Evolutionary conservation across 2,113 vertebrate species (phyloP), one percentile per base, ranked within the genome.

Genomic region (Gambusia holbrooki): DNA sequence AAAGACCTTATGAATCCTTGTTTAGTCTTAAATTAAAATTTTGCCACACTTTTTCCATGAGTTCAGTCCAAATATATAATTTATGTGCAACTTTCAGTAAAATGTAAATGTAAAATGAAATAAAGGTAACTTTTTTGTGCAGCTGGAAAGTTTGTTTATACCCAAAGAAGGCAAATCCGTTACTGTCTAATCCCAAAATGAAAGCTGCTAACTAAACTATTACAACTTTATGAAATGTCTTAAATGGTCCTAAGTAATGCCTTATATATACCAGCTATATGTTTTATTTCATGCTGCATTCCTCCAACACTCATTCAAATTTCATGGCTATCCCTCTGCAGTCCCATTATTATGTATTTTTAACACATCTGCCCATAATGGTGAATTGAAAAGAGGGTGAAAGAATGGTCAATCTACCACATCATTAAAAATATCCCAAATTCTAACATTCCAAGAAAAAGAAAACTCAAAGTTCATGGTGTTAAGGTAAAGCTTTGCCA

Each of bases 311-410:
- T 92, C 84, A 93, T 93, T 84, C 73, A 93, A 84, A 89, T 94
- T 92, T 91, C 84, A 93, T 89, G 88, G 80, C 84, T 78, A 84
- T 90, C 77, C 90, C 88, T 88, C 90, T 71, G 89, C 87, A 90
- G 81, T 87, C 80, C 86, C 80, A 91, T 92, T 90, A 89, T 91
- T 89, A 91, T 91, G 87, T 90, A 87, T 93, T 92, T 93, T 91
- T 84, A 77, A 88, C 81, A 94, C 86, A 90, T 89, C 80, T 83
- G 61, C 82, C 87, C 83, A 83, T 86, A 86, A 86, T 87, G 77
- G 84, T 90, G 87, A 90, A 89, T 88, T 87, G 88, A 88, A 88
- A 80, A 65, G 69, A 84, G 74, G 78, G 89, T 91, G 91, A 88
- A 91, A 76, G 80, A 91, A 87, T 87, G 88, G 86, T 90, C 88